A percentile compares a stretch with the other conserved stretches of the same genome.
Conservation (phyloP, 2,113 vertebrate genomes). For the Microcebus murinus region DNA sequence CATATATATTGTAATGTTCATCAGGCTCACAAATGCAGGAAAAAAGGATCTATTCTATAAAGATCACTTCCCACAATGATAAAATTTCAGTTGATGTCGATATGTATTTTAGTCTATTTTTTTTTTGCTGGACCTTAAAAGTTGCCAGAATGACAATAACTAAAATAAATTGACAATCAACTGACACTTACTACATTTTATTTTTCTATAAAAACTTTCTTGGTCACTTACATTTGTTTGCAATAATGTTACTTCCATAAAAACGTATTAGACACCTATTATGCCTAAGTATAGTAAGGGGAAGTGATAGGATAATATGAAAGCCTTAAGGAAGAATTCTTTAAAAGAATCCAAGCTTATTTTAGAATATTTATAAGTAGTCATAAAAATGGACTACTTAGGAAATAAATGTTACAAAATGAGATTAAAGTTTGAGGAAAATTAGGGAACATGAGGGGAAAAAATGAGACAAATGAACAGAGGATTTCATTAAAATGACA, state of each 20-base stretch:
- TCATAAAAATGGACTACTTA: neutral
- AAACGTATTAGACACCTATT: neutral
- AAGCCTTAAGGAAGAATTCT: neutral
- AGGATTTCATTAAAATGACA: neutral
- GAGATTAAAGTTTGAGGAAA: neutral
- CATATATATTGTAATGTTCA: neutral
- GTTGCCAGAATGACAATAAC: neutral
- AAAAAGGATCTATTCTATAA: neutral
- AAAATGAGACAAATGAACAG: neutral
- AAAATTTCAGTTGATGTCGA: neutral
- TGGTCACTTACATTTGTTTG: neutral
- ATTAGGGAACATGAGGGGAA: neutral
- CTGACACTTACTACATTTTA: neutral
- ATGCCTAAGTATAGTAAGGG: neutral
- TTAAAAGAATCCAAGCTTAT: neutral
- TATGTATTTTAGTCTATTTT: neutral
- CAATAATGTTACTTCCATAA: neutral
- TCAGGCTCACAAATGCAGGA: neutral
- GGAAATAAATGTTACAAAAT: neutral
- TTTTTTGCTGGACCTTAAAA: neutral
- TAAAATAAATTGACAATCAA: neutral
- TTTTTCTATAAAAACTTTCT: neutral
- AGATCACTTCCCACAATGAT: neutral
- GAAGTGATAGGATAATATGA: neutral
- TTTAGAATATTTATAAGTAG: neutral